These are phyloP conservation scores for Euplexia lucipara DNA, from an alignment of 2,888 invertebrate species.

Conservation along the genomic window DNA sequence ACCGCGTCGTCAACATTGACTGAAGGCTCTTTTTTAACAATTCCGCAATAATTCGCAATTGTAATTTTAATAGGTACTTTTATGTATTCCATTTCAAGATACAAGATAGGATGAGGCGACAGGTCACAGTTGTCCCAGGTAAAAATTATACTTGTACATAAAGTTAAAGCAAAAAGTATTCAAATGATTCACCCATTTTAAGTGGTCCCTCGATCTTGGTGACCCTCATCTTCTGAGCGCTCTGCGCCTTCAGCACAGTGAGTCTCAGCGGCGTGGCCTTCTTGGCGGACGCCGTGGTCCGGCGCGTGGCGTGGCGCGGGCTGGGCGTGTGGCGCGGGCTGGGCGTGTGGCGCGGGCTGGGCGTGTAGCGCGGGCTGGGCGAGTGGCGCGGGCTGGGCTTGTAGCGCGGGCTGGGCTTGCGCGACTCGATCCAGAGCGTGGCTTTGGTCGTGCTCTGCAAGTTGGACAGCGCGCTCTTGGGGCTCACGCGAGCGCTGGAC, in stretches of 20 bases:
- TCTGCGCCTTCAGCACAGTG: constrained; percentile 72
- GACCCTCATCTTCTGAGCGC: constrained; percentile 63
- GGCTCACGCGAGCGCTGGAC: constrained; percentile 36
- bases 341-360: constrained; percentile 71
- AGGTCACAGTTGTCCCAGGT: not conserved
- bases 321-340: constrained; percentile 73
- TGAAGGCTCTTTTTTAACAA: not conserved
- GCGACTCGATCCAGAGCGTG: constrained; percentile 82
- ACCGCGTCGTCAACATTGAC: no score
- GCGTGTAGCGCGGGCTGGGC: no score
- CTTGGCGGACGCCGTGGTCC: constrained; percentile 36
- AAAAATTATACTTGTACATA: not conserved
- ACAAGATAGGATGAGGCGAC: no score
- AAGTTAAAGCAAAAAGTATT: not conserved
- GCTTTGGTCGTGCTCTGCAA: constrained; percentile 75
- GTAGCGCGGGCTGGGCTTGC: constrained; percentile 72
- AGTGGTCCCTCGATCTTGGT: constrained; percentile 79
- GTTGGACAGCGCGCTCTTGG: constrained; percentile 21
- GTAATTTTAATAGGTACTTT: not conserved
- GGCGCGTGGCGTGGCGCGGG: no score
- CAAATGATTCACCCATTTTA: constrained; percentile 70
- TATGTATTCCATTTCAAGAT: not conserved
- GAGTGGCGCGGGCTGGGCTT: constrained; percentile 72
- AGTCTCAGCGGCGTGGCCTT: constrained; percentile 74
- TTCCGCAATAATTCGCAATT: not conserved